A percentile compares a stretch with the other conserved stretches of the same genome.
These are phyloP conservation scores for Gymnobelideus leadbeateri DNA, from an alignment of 2,113 vertebrate genomes.

Conservation along the genomic window DNA sequence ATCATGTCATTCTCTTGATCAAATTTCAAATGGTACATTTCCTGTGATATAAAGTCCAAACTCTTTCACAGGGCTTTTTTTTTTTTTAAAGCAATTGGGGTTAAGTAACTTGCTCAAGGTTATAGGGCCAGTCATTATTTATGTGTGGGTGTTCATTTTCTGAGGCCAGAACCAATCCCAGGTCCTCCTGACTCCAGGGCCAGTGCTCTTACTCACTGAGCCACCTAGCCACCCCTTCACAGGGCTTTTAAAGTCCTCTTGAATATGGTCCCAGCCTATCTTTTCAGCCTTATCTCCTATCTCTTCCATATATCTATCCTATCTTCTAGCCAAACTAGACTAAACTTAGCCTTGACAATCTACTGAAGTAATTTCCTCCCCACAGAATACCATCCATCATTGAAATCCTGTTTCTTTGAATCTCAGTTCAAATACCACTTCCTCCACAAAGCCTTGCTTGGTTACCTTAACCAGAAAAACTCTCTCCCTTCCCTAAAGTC, in stretches of 20 bases:
- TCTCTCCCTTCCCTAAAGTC: background rate
- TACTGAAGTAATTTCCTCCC: background rate
- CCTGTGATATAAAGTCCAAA: constrained; percentile 10
- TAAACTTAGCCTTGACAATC: background rate
- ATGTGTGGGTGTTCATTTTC: no score
- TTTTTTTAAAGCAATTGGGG: no score
- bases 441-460: background rate
- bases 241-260: background rate
- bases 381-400: background rate
- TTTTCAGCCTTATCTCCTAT: background rate
- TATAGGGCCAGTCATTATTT: no score
- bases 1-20: background rate
- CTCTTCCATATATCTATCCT: background rate
- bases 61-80: background rate
- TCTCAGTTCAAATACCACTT: background rate
- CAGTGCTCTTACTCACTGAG: no score
- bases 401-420: background rate
- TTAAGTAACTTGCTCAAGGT: no score
- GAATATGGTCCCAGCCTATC: background rate
- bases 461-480: background rate
- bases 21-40: background rate
- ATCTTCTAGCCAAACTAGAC: background rate
- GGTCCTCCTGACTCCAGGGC: no score
- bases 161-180: no score
- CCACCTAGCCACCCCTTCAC: background rate